Evolutionary conservation across 2,888 invertebrate species (phyloP), one percentile per base, ranked within the genome.

Genomic region (Diarsia dahlii): DNA sequence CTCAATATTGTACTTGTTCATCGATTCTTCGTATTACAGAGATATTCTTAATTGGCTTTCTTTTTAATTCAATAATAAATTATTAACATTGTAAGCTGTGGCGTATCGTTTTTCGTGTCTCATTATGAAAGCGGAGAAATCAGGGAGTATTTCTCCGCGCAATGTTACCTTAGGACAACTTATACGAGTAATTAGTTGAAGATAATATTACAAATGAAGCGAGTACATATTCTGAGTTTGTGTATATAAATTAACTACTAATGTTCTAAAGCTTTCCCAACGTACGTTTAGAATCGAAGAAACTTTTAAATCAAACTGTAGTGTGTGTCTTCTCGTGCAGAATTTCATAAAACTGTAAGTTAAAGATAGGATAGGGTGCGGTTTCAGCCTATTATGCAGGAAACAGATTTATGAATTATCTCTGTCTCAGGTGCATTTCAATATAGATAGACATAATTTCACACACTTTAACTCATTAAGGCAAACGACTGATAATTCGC

Each of bases 81-180:
- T 34, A 78, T 76, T 76, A 58, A 54, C 45, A 34, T 46, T 63
- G 62, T 20, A 23, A 13, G 23, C 39, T 63, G 39, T 58, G 10
- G 50, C 2, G 56, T 64, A 73, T 80, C 50, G 5, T 45, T 63
- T 73, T 52, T 65, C 54, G 28, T 58, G 18, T 67, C 28, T 46
- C 20, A 63, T 58, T 63, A 74, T 1, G 8, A 39, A 68, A 48
- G 12, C 13, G 52, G 75, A 68, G 48, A 64, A 77, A 68, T 50
- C n/a, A 45, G 15, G 0, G 4, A 45, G 20, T 13, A 1, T 68
- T 23, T 45, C 28, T 52, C 28, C 50, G 45, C 67, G 8, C 10
- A n/a, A 13, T 63, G 62, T 52, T 72, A 50, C 8, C 3, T 48
- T 46, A 52, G 10, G 20, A 13, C 12, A 9, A 45, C 3, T 45